Percentiles rank a stretch among this genome's conserved stretches.
These are phyloP conservation scores for Ectemnius cavifrons DNA, from an alignment of 2,888 invertebrate genomes.

Conservation along the genomic window DNA sequence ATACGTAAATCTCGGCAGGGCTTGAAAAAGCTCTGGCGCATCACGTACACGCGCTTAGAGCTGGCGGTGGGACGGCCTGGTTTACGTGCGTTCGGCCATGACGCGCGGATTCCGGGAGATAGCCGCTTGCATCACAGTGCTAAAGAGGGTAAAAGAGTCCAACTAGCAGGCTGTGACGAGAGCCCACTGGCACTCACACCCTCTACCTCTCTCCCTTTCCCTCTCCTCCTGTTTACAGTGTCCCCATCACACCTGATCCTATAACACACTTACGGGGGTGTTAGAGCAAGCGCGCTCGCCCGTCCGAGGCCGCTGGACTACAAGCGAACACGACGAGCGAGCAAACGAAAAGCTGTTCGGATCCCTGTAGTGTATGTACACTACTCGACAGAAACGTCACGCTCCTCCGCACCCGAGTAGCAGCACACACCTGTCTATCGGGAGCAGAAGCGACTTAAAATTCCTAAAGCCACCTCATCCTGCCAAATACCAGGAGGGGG, in stretches of 20 bases:
- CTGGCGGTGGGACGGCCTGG: slow-evolving; percentile 23
- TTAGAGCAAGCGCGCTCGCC: slow-evolving; percentile 9
- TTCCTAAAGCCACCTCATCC: slow-evolving; percentile 23
- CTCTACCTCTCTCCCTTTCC: slow-evolving; percentile 19
- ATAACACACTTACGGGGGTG: slow-evolving; percentile 36
- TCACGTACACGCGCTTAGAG: slow-evolving; percentile 45
- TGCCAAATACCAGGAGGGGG: slow-evolving; percentile 16
- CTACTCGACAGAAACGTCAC: too few relatives aligned
- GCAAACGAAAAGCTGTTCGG: slow-evolving; percentile 34
- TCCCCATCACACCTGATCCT: slow-evolving; percentile 55
- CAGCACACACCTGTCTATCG: not conserved
- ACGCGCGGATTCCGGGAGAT: slow-evolving; percentile 15
- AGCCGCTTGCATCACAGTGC: not conserved
- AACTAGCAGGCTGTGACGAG: not conserved
- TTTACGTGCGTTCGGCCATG: slow-evolving; percentile 43
- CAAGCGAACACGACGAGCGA: slow-evolving; percentile 15
- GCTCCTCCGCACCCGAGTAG: too few relatives aligned
- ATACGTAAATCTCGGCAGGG: slow-evolving; percentile 27
- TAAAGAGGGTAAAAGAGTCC: not conserved
- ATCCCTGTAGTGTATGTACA: not conserved
- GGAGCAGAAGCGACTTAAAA: slow-evolving; percentile 30
- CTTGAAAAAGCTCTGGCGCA: slow-evolving; percentile 34
- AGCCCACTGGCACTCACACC: slow-evolving; percentile 12
- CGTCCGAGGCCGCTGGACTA: slow-evolving; percentile 23
- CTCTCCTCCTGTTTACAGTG: slow-evolving; percentile 50